Evolutionary conservation across 2,113 vertebrate species (phyloP).

Genomic region (Procapra przewalskii): DNA sequence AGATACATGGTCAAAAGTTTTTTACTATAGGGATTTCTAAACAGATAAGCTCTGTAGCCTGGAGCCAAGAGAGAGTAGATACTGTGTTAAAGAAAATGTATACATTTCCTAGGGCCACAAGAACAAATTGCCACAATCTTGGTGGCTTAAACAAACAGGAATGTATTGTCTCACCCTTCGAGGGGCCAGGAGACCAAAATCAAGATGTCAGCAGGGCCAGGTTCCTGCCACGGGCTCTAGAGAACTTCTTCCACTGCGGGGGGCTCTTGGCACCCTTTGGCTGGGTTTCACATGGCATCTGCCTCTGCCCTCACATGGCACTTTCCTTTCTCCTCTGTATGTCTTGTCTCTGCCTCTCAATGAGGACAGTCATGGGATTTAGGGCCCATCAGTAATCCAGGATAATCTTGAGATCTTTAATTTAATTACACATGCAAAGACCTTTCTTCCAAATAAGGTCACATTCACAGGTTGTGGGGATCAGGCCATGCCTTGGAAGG

Average conservation of each 20-base stretch:
- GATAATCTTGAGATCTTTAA: not conserved
- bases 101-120: not conserved
- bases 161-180: not conserved
- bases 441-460: not conserved
- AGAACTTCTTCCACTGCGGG: not conserved
- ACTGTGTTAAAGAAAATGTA: not conserved
- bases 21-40: not conserved
- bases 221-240: not conserved
- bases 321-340: not conserved
- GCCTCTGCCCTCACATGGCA: fast-evolving
- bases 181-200: not conserved
- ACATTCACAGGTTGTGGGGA: not conserved
- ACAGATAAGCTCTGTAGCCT: not conserved
- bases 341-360: not conserved
- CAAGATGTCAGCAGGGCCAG: not conserved
- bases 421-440: not conserved
- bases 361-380: not conserved
- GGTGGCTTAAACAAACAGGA: not conserved
- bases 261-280: not conserved
- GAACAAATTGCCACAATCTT: not conserved
- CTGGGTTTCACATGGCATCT: not conserved
- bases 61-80: not conserved
- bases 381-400: not conserved
- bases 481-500: not conserved
- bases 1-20: not conserved